Conservation (phyloP, 2,113 vertebrate genomes). For the cat (Felis catus) region DNA sequence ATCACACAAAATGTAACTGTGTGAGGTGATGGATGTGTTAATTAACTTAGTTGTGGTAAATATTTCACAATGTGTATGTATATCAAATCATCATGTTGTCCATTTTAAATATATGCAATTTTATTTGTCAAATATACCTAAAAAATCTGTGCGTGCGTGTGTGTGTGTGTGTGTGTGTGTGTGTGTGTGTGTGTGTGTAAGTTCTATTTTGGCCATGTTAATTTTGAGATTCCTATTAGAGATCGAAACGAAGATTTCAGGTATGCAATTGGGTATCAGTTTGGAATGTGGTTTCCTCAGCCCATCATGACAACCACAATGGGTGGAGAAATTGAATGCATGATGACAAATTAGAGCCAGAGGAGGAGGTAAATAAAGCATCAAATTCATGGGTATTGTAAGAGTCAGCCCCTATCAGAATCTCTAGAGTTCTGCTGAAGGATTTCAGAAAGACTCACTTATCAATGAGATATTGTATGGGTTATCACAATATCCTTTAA, state of each 20-base stretch:
- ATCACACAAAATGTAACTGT: background rate
- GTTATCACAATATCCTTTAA: background rate
- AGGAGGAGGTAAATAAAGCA: background rate
- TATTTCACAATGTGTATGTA: background rate
- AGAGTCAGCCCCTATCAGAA: background rate
- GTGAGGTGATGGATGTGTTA: background rate
- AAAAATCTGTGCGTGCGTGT: too few species aligned
- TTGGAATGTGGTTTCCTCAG: background rate
- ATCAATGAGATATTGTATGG: background rate
- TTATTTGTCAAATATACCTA: background rate
- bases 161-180: too few species aligned
- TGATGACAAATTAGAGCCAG: background rate
- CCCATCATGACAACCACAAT: background rate
- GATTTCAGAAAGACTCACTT: background rate
- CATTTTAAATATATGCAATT: background rate
- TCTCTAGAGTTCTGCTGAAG: background rate
- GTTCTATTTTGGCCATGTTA: background rate
- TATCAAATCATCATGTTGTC: background rate
- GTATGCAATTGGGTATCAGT: background rate
- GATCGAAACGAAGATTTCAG: slow-evolving; percentile 1
- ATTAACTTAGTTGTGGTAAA: background rate
- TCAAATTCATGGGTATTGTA: background rate
- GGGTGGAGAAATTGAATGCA: background rate
- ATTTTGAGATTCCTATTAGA: background rate
- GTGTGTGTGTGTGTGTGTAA: background rate